Conservation (phyloP, 2,888 invertebrate species). For the Ellobium chinense region DNA sequence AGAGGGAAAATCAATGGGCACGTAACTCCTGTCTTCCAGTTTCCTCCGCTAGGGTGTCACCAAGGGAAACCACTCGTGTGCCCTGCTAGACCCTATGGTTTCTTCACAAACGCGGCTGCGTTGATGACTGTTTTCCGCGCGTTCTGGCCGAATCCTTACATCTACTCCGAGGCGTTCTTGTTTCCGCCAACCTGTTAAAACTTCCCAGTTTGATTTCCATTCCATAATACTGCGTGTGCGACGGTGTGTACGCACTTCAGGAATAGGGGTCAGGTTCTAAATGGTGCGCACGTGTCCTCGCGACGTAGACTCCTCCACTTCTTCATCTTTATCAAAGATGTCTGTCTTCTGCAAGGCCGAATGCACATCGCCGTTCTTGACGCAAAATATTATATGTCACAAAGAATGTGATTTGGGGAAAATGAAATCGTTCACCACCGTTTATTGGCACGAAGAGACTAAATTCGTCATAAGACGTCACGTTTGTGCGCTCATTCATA, state of each 20-base stretch:
- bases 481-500: too few species aligned
- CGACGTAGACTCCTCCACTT: too few species aligned
- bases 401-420: too few species aligned
- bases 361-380: too few species aligned
- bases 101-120: slow-evolving; percentile 15
- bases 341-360: too few species aligned
- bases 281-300: too few species aligned
- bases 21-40: slow-evolving; percentile 36
- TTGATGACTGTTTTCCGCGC: slow-evolving; percentile 21
- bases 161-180: not conserved
- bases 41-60: slow-evolving; percentile 24
- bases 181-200: slow-evolving; percentile 7
- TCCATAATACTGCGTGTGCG: not conserved
- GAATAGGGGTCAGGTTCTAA: not conserved
- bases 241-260: not conserved
- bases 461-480: too few species aligned
- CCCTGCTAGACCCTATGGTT: slow-evolving; percentile 33
- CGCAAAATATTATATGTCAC: too few species aligned
- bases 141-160: slow-evolving; percentile 16
- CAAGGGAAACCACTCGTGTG: slow-evolving; percentile 33
- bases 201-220: not conserved
- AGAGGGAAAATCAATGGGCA: slow-evolving; percentile 38
- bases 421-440: too few species aligned
- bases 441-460: too few species aligned
- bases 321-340: too few species aligned